Percentiles rank a stretch among this genome's conserved stretches.
Conservation (phyloP, 2,113 vertebrate species). For the Lichenostomus cassidix region DNA sequence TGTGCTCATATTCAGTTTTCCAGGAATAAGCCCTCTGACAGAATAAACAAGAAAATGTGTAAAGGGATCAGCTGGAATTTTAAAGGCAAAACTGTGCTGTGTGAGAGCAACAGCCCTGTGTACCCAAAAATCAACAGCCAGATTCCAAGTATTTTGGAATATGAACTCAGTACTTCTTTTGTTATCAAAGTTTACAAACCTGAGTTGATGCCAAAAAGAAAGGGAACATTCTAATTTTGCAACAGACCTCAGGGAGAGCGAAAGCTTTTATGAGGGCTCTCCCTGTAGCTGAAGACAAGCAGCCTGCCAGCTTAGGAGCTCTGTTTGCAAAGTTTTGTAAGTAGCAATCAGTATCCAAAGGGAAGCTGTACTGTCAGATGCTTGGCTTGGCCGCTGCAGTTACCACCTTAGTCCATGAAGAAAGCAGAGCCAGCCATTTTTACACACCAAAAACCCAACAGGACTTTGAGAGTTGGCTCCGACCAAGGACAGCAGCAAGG, state of each 20-base stretch:
- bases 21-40: not conserved
- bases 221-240: conserved; percentile 41
- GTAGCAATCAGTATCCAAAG: not conserved
- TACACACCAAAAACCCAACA: not conserved
- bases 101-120: conserved; percentile 25
- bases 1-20: not conserved
- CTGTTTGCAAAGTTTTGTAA: not conserved
- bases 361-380: not conserved
- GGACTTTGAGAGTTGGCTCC: not conserved
- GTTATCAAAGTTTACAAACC: conserved; percentile 22
- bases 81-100: not conserved
- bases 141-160: conserved; percentile 69
- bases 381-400: not conserved
- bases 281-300: not conserved
- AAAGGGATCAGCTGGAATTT: conserved; percentile 22
- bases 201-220: not conserved
- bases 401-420: not conserved
- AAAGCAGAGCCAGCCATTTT: not conserved
- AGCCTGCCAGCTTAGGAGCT: not conserved
- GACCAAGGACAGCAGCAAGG: not conserved
- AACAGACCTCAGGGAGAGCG: not conserved
- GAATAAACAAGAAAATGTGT: conserved; percentile 49
- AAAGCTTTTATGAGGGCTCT: not conserved
- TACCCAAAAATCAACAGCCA: conserved; percentile 57
- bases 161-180: conserved; percentile 35